Evolutionary conservation across 1,140 invertebrate species (phyloP).

Genomic region (Drosophila setifemur): DNA sequence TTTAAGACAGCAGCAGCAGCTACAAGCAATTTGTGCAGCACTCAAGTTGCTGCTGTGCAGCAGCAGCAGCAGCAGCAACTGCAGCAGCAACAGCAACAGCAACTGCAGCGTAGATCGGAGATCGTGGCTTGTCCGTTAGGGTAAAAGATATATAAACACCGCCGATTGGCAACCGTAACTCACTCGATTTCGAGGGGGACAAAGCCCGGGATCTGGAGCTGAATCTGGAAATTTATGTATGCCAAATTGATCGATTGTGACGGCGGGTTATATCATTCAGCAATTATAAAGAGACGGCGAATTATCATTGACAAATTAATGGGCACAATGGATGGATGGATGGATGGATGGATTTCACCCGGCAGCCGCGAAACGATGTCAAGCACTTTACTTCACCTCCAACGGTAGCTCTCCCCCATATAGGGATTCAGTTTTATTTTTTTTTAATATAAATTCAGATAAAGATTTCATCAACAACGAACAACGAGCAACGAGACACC

Average conservation of each 20-base stretch:
- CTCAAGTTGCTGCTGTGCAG: slow-evolving; percentile 5
- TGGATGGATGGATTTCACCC: slow-evolving; percentile 37
- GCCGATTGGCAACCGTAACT: slow-evolving; percentile 42
- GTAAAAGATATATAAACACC: slow-evolving; percentile 63
- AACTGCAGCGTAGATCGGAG: slow-evolving; percentile 34
- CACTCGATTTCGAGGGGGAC: slow-evolving; percentile 29
- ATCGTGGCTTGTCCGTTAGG: slow-evolving; percentile 56
- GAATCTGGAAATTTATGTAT: slow-evolving; percentile 42
- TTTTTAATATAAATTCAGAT: slow-evolving; percentile 42
- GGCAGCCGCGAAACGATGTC: slow-evolving; percentile 63
- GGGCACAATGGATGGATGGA: slow-evolving; percentile 33
- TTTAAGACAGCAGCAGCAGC: slow-evolving; percentile 25
- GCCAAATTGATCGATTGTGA: slow-evolving; percentile 72
- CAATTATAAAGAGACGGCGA: slow-evolving; percentile 56
- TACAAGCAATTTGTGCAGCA: slow-evolving; percentile 41
- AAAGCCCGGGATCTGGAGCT: background rate
- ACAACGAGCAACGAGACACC: slow-evolving; percentile 34
- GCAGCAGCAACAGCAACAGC: slow-evolving; percentile 22
- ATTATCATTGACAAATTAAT: slow-evolving; percentile 75
- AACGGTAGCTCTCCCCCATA: slow-evolving; percentile 52
- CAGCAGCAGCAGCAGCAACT: slow-evolving; percentile 1
- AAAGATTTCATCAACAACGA: slow-evolving; percentile 52
- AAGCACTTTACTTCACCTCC: slow-evolving; percentile 47
- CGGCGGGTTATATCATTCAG: slow-evolving; percentile 58
- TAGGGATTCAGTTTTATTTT: slow-evolving; percentile 37